Percentiles rank a stretch among this genome's conserved stretches.
Evolutionary conservation across 2,888 invertebrate species (phyloP).

Genomic region (Drosophila kuntzei): DNA sequence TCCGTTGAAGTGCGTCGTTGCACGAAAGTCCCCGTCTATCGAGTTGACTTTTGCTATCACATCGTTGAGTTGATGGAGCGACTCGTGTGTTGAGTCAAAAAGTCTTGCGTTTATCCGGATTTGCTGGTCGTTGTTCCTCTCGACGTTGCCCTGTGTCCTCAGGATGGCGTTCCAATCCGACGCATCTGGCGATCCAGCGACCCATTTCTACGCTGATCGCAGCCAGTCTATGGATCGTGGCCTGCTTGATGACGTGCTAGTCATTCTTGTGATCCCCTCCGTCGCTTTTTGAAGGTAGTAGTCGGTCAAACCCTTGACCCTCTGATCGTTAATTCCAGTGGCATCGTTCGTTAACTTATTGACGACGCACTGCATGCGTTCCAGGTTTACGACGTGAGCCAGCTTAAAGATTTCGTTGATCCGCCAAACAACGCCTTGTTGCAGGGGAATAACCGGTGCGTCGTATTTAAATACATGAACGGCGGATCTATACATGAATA

Average conservation of each 20-base stretch:
- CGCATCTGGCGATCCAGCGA: slow-evolving; percentile 21
- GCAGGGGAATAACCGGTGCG: slow-evolving; percentile 12
- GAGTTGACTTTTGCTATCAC: too few relatives aligned
- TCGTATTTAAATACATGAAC: background rate
- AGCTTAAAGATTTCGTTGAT: slow-evolving; percentile 9
- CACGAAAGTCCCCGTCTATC: too few relatives aligned
- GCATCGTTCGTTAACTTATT: background rate
- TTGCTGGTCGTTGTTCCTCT: slow-evolving; percentile 32
- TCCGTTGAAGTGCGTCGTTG: background rate
- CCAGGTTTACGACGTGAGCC: slow-evolving; percentile 1
- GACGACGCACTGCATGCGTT: too few relatives aligned
- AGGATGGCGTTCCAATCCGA: slow-evolving; percentile 23
- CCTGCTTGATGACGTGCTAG: too few relatives aligned
- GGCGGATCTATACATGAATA: too few relatives aligned
- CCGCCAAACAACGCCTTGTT: slow-evolving; percentile 15
- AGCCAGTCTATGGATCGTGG: slow-evolving; percentile 40
- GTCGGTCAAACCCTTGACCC: slow-evolving; percentile 1
- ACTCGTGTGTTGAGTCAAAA: too few relatives aligned
- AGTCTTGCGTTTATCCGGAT: slow-evolving; percentile 34
- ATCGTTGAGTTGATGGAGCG: too few relatives aligned
- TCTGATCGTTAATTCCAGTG: background rate
- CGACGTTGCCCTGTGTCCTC: slow-evolving; percentile 14
- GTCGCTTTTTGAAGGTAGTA: slow-evolving; percentile 1
- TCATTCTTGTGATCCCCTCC: slow-evolving; percentile 8
- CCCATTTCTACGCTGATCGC: slow-evolving; percentile 44